A percentile compares a stretch with the other conserved stretches of the same genome.
Conservation (phyloP, 2,797 vertebrate genomes). For the Propithecus deckenii region DNA sequence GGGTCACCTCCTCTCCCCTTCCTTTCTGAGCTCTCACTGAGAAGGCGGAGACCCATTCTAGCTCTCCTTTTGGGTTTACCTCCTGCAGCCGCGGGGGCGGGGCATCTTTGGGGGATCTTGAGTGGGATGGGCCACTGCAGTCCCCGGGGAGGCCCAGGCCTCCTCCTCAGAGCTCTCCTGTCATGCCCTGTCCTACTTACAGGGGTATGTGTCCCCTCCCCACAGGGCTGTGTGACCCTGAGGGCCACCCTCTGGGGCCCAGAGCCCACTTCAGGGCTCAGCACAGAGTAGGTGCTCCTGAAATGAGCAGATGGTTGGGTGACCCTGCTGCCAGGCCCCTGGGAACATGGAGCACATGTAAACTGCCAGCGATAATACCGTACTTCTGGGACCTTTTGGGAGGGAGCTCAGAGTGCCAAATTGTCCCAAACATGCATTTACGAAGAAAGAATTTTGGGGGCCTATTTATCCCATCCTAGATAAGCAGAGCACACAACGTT, state of each 20-base stretch:
- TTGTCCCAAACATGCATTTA: too few species aligned
- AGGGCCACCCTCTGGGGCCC: neutral
- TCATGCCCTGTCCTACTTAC: neutral
- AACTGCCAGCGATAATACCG: too few species aligned
- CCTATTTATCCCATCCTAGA: neutral
- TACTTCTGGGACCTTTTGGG: neutral
- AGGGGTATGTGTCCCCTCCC: neutral
- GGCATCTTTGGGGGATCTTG: neutral
- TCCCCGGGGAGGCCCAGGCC: neutral
- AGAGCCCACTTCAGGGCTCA: neutral
- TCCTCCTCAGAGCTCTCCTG: neutral
- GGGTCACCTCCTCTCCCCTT: neutral
- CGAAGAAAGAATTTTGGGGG: neutral
- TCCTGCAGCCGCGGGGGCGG: neutral
- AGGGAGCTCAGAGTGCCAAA: neutral
- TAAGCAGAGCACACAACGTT: rapidly evolving
- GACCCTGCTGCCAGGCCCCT: neutral
- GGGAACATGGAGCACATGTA: neutral
- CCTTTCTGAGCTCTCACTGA: neutral
- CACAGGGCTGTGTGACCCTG: neutral
- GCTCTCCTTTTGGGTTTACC: neutral
- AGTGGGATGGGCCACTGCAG: neutral
- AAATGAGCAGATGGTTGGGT: neutral
- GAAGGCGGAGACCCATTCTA: neutral
- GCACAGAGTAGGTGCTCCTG: neutral